These are phyloP conservation scores for Argentina silus DNA, from an alignment of 2,797 vertebrate genomes.

Conservation along the genomic window DNA sequence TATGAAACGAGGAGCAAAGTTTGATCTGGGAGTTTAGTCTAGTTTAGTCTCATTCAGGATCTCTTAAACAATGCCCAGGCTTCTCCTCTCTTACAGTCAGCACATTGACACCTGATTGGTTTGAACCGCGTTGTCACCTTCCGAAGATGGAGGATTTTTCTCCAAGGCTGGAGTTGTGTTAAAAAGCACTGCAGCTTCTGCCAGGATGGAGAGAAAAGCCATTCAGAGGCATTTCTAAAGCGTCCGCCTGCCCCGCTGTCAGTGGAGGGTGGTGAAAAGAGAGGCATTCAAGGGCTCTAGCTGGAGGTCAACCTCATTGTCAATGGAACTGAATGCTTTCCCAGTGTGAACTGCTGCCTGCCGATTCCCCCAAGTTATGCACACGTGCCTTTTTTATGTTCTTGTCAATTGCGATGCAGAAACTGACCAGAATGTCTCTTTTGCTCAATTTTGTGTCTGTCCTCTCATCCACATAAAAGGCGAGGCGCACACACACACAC, in stretches of 20 bases:
- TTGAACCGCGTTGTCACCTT: background rate
- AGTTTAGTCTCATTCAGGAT: too few species aligned
- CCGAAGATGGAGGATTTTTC: background rate
- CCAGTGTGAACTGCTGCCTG: conserved; percentile 25
- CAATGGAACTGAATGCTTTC: conserved; percentile 59
- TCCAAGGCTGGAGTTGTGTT: background rate
- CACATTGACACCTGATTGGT: background rate
- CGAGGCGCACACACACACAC: too few species aligned
- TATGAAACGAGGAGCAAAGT: too few species aligned
- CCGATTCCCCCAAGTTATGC: background rate
- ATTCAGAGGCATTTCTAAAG: conserved; percentile 35
- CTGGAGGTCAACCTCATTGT: conserved; percentile 68
- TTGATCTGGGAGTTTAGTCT: too few species aligned
- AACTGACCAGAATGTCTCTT: background rate
- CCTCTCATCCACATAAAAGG: background rate
- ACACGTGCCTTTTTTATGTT: conserved; percentile 1
- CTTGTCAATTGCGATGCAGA: background rate
- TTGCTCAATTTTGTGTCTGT: background rate
- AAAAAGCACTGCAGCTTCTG: conserved; percentile 25
- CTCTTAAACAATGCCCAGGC: too few species aligned
- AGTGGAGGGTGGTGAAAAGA: conserved; percentile 51
- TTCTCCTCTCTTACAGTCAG: background rate
- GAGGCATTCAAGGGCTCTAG: conserved; percentile 48
- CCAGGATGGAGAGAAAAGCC: conserved; percentile 13
- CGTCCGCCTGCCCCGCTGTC: conserved; percentile 22